Evolutionary conservation across 2,888 invertebrate species (phyloP), one percentile per base, ranked within the genome.

Genomic region (Raillietiella orientalis): DNA sequence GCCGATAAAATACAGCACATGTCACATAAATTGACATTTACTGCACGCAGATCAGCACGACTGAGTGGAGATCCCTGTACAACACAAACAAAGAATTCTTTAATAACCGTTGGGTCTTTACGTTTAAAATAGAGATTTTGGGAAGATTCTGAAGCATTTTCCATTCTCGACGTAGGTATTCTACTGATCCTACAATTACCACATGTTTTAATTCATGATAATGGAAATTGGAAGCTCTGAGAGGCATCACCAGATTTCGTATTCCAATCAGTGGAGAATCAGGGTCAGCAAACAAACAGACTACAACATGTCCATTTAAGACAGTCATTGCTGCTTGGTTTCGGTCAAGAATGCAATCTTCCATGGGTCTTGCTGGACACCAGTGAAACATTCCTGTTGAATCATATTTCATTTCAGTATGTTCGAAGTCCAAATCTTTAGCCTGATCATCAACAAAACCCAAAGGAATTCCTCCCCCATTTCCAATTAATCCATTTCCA

Each of bases 331-430:
- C 87, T 42, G 93, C 93, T 59, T 93, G 90, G 48, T 90, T 90
- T 39, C 93, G 67, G 58, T 96, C 90, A 61, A 96, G 58, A 52
- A 93, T 75, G 52, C 87, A 87, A 52, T 90, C 87, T 55, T 93
- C 90, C 46, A 99, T 62, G 47, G 72, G 72, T 47, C 75, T 67
- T 31, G 87, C 82, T 28, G 87, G 87, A 47, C 87, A 87, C 96
- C 96, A 99, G 49, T 96, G 93, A 53, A 99, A 99, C 96, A 99
- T 99, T 36, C 96, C 96, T 34, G 96, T 99, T 37, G 87, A 87
- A 53, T 99, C 96, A 52, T 96, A 84, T 49, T 82, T 82, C 82
- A 82, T 84, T 62, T 82, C 82, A 51, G 82, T 82, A 59, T 79
- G 82, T 56, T 82, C 82, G 53, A 84, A 82, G 55, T 82, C 82